Base-by-base conservation (phyloP, 2,888 invertebrate genomes). In the Drosophila anceps region DNA sequence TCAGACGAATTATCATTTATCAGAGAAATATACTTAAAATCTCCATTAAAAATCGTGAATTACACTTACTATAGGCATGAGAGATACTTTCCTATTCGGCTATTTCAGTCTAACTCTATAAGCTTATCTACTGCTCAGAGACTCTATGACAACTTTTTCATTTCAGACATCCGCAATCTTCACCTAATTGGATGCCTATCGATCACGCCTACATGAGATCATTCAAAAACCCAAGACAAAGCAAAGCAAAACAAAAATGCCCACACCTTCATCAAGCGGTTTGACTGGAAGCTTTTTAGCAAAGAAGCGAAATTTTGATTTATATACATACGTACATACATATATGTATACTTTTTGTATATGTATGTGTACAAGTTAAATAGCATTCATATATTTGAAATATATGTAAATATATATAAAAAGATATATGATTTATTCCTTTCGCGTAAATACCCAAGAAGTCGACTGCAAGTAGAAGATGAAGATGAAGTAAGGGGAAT, bases 131-230 rank as follows among this genome's bases (percentile, higher is more conserved):
- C n/a, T 7, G 44, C 24, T 44, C 24, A 13, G 15, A 13, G 4
- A 20, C 13, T 31, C 18, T 8, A 29, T 39, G 31, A 59, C 54
- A 55, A 7, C 46, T 48, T 18, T 46, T 31, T 31, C 24, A 15
- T 64, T 55, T 27, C 27, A 39, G 20, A 48, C 43, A 44, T 54
- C 39, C 10, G 24, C 50, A 54, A 61, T 46, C 35, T 51, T 20
- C 7, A 8, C 18, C 61, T 68, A 67, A 67, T 63, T 63, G 63
- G 67, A 63, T 68, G 43, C 35, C 64, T 48, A 77, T 65, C 64
- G 61, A 68, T 72, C 64, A 72, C 78, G 73, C 73, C 78, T 58
- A 64, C 67, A 50, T 55, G 61, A 68, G 61, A 18, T 68, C 64
- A 68, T 76, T 57, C 29, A 27, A 24, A n/a, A 20, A n/a, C 15